These are phyloP conservation scores for Enteromius viviparus DNA, from an alignment of 2,797 vertebrate genomes.

Conservation along the genomic window DNA sequence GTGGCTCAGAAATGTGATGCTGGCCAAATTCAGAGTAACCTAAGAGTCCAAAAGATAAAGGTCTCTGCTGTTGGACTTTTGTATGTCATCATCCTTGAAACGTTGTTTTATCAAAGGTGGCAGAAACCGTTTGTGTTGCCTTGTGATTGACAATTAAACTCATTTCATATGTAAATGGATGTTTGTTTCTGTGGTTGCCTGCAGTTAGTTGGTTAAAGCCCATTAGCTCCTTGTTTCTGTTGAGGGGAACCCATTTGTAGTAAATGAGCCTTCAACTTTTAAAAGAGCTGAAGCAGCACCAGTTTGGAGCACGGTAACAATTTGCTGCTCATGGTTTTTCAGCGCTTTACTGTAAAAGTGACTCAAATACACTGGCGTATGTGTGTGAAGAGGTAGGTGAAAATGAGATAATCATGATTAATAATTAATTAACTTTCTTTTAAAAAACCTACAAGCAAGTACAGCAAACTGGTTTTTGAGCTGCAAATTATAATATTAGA, in stretches of 20 bases:
- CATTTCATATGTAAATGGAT: background rate
- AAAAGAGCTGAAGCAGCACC: conserved; percentile 14
- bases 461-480: background rate
- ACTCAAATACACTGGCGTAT: too few relatives aligned
- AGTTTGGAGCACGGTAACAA: background rate
- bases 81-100: conserved; percentile 6
- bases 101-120: conserved; percentile 15
- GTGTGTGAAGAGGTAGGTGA: too few relatives aligned
- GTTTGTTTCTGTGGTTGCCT: background rate
- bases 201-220: conserved; percentile 23
- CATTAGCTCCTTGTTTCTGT: conserved; percentile 35
- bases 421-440: background rate
- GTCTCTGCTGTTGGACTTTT: conserved; percentile 20
- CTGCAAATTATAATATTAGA: background rate
- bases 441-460: background rate
- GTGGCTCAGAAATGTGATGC: background rate
- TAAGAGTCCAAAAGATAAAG: background rate
- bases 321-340: background rate
- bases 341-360: background rate
- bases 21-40: background rate
- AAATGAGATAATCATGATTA: background rate
- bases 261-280: conserved; percentile 24
- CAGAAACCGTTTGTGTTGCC: background rate
- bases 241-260: conserved; percentile 21
- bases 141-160: conserved; percentile 35